Evolutionary conservation across 1,140 invertebrate species (phyloP).

Genomic region (Neodiprion virginianus): DNA sequence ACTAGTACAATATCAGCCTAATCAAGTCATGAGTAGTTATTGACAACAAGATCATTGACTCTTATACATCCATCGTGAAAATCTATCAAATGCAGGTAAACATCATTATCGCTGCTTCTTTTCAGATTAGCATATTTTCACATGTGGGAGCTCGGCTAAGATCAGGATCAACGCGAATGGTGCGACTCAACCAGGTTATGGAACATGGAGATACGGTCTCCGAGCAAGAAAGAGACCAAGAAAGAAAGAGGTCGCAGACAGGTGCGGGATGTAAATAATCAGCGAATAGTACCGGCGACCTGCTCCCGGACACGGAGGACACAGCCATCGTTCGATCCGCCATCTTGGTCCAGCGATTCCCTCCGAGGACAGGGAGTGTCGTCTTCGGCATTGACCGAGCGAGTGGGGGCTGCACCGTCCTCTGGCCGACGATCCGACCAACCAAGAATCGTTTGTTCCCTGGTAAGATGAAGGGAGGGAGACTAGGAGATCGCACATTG

Average conservation of each 20-base stretch:
- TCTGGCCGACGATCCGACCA: slow-evolving; percentile 55
- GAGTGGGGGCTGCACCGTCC: slow-evolving; percentile 46
- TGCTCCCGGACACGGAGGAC: slow-evolving; percentile 21
- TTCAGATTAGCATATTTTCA: too few species aligned
- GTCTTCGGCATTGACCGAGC: slow-evolving; percentile 37
- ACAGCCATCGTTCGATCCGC: slow-evolving; percentile 30
- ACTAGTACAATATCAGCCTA: neutral
- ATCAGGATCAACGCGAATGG: too few species aligned
- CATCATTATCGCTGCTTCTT: too few species aligned
- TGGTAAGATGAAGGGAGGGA: slow-evolving; percentile 40
- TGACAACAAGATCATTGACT: too few species aligned
- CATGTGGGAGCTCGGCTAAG: too few species aligned
- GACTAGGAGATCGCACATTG: slow-evolving; percentile 60
- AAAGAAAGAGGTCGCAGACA: slow-evolving; percentile 28
- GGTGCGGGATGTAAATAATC: slow-evolving; percentile 48
- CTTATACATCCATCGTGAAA: too few species aligned
- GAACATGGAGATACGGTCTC: slow-evolving; percentile 14
- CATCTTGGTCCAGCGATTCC: slow-evolving; percentile 48
- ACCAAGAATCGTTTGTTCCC: slow-evolving; percentile 60
- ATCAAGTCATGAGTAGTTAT: neutral
- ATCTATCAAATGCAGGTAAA: too few species aligned
- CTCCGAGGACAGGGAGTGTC: slow-evolving; percentile 47
- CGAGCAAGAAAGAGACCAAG: slow-evolving; percentile 26
- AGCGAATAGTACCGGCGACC: slow-evolving; percentile 6
- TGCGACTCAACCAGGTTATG: too few species aligned